Evolutionary conservation across 2,888 invertebrate genomes (phyloP), one percentile per base, ranked within the genome.

Genomic region (Selenia dentaria): DNA sequence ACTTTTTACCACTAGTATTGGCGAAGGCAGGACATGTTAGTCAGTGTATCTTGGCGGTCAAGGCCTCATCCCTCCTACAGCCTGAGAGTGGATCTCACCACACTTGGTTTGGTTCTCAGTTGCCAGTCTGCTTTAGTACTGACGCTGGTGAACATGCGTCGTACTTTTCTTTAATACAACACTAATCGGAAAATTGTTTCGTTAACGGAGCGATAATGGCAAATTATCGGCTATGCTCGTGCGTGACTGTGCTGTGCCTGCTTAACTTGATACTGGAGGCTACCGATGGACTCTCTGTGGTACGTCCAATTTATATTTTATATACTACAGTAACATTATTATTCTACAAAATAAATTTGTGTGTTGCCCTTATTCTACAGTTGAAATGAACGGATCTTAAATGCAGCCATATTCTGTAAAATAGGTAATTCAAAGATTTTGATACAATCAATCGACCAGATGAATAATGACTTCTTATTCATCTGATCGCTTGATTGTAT

Each of bases 21-120:
- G 33, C 46, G 14, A 57, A 62, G 57, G 57, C 57, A 57, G 60
- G 64, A 54, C 66, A 69, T 71, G 62, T 83, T 74, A 79, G 69
- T 77, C 78, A 79, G 70, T 71, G 68, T 76, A 83, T 69, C 72
- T 77, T 74, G 74, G 63, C 67, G 71, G 78, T 73, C 84, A 87
- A 88, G 88, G 86, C 64, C 77, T 70, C 66, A 65, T 70, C 59
- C 57, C 57, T 54, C 46, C 59, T 50, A 50, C 51, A 56, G 50
- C 47, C 49, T 31, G 10, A n/a, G 32, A 35, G 18, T 40, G 39
- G 38, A 33, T 45, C 39, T 34, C 26, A 29, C 29, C 11, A 24
- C 16, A 14, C 32, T 26, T 5, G 5, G n/a, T n/a, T n/a, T n/a
- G n/a, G 8, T 27, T 27, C 10, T 16, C 8, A 32, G 14, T 34